Percentiles rank a stretch among this genome's conserved stretches.
Conservation (phyloP, 2,113 vertebrate species). For the Chionis minor region DNA sequence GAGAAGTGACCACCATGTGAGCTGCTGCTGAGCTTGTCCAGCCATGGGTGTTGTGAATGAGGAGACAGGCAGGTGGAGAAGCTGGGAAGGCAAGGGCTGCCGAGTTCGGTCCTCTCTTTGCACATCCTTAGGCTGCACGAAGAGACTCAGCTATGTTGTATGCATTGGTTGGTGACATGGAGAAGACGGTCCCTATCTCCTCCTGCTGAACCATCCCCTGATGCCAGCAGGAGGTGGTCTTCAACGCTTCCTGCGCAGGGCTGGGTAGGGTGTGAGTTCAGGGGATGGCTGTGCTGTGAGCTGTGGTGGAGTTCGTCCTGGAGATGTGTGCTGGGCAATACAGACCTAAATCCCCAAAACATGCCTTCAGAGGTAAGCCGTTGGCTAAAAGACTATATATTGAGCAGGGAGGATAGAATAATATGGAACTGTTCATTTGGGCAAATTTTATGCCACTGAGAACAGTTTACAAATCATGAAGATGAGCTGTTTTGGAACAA, state of each 20-base stretch:
- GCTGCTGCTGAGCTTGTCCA: neutral
- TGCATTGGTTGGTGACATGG: rapidly evolving
- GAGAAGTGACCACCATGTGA: neutral
- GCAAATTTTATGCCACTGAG: neutral
- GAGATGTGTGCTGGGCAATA: neutral
- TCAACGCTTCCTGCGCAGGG: neutral
- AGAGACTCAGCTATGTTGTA: neutral
- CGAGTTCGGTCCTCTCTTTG: neutral
- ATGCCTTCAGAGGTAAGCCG: neutral
- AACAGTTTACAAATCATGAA: neutral
- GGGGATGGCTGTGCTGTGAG: neutral
- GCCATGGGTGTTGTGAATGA: rapidly evolving
- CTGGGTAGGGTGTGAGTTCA: neutral
- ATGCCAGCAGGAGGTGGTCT: neutral
- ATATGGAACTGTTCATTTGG: neutral
- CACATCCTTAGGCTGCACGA: neutral
- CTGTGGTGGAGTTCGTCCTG: neutral
- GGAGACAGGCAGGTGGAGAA: neutral
- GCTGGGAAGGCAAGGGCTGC: neutral
- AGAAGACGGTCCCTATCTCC: neutral
- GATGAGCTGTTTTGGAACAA: neutral
- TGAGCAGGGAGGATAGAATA: neutral
- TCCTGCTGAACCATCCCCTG: neutral
- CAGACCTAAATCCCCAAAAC: neutral
- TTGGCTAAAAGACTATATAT: neutral